Conservation (phyloP, 2,797 vertebrate genomes). For the Crenichthys baileyi region DNA sequence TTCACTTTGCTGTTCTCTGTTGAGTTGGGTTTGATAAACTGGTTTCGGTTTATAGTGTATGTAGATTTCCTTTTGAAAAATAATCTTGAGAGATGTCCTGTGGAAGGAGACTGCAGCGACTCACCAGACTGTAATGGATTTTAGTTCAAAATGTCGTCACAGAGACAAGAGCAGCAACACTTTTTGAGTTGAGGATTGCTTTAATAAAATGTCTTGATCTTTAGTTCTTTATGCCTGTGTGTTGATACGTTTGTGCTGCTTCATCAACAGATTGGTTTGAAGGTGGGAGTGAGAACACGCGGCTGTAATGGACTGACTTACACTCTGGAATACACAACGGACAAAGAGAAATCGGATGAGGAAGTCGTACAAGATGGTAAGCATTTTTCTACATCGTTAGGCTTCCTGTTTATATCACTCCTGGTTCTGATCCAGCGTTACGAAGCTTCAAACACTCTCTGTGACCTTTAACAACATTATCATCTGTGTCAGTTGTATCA, state of each 20-base stretch:
- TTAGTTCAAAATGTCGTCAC: background rate
- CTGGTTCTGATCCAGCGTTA: background rate
- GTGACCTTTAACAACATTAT: background rate
- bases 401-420: background rate
- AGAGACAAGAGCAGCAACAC: background rate
- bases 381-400: constrained; percentile 13
- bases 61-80: background rate
- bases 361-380: constrained; percentile 96
- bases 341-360: constrained; percentile 92
- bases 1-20: background rate
- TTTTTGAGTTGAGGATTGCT: background rate
- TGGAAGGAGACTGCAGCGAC: background rate
- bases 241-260: background rate
- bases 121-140: background rate
- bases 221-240: background rate
- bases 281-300: constrained; percentile 94
- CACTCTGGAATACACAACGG: constrained; percentile 92
- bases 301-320: constrained; percentile 98
- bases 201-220: background rate
- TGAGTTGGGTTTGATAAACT: background rate
- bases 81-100: background rate
- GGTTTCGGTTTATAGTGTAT: background rate
- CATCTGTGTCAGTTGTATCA: background rate
- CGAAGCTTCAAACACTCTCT: background rate
- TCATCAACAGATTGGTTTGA: constrained; percentile 88